Base-by-base conservation (phyloP, 2,797 vertebrate genomes). In the Sylvilagus floridanus region DNA sequence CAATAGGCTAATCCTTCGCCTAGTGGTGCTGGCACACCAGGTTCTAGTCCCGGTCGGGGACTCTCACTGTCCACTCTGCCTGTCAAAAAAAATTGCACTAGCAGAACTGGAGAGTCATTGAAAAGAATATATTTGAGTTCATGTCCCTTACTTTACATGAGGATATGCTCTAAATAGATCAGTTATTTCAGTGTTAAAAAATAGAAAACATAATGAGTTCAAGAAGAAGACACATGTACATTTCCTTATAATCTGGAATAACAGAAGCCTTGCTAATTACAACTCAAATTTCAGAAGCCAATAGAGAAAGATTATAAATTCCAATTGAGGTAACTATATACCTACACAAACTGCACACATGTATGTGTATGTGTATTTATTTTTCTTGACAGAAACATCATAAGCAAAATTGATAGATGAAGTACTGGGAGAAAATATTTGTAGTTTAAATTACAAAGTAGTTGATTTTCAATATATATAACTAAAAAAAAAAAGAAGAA, bases 221-320 rank as follows among this genome's bases (percentile, higher is more conserved):
- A 63, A 62, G 50, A 24, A 13, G 35, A 90, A 95, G 57, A 75
- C 35, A 72, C 2, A 52, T 12, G 8, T 75, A 26, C 8, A 30
- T 65, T 75, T 88, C 57, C 87, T 52, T 88, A 75, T 79, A 91
- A 87, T 69, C 7, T 79, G 66, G 84, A 79, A 62, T 71, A n/a
- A 95, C 52, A 52, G 79, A 75, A 78, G 30, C 2, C 0, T 47
- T 78, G 42, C 50, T 75, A 71, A 28, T 62, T 62, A 32, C 83
- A 69, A 75, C 30, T 79, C n/a, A 90, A 95, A 79, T 37, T 68
- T 52, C 12, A 75, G 30, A 91, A 84, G 47, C 22, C 17, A 42
- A 50, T 50, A 75, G 47, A 69, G n/a, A 90, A 85, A 89, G n/a
- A 79, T 16, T 60, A 30, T 81, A 93, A 37, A 89, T 54, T 76